Evolutionary conservation across 37 sponge, comb jelly and placozoan species (phyloP).

Genomic region (Axinella damicornis): DNA sequence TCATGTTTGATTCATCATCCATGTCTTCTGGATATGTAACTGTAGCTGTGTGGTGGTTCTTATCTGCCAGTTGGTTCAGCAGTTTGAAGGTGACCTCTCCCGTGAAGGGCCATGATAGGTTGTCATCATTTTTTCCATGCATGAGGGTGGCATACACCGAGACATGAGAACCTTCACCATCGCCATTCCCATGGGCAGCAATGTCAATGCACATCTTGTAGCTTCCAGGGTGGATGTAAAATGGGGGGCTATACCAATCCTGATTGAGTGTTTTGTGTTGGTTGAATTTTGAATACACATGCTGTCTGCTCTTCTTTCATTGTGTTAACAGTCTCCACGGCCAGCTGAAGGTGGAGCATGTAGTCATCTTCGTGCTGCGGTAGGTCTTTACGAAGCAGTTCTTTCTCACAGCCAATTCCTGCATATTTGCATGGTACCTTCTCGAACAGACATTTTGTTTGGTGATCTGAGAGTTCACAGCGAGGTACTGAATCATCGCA

Average conservation of each 20-base stretch:
- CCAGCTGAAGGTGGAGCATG: constrained; percentile 5
- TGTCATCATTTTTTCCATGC: constrained; percentile 17
- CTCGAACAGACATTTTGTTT: constrained; percentile 14
- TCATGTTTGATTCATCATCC: background rate
- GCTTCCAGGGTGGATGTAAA: constrained; percentile 8
- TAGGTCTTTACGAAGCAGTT: background rate
- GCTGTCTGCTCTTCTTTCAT: no score
- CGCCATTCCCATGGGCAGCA: background rate
- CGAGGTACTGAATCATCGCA: constrained; percentile 4
- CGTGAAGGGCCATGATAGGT: constrained; percentile 5
- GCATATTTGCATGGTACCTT: constrained; percentile 26
- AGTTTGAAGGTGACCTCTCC: background rate
- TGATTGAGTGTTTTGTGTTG: background rate
- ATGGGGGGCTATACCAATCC: constrained; percentile 18
- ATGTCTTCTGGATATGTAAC: background rate
- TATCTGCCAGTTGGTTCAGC: constrained; percentile 17
- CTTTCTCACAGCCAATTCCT: constrained; percentile 15
- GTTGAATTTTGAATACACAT: background rate
- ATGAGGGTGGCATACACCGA: background rate
- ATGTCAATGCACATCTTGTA: constrained; percentile 16
- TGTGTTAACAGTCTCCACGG: constrained; percentile 1
- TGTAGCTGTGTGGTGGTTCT: background rate
- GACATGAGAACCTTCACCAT: background rate
- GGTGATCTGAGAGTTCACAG: no score
- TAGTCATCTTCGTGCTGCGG: constrained; percentile 11